Base-by-base conservation (phyloP, 2,797 vertebrate species). In the Psittacula derbiana region DNA sequence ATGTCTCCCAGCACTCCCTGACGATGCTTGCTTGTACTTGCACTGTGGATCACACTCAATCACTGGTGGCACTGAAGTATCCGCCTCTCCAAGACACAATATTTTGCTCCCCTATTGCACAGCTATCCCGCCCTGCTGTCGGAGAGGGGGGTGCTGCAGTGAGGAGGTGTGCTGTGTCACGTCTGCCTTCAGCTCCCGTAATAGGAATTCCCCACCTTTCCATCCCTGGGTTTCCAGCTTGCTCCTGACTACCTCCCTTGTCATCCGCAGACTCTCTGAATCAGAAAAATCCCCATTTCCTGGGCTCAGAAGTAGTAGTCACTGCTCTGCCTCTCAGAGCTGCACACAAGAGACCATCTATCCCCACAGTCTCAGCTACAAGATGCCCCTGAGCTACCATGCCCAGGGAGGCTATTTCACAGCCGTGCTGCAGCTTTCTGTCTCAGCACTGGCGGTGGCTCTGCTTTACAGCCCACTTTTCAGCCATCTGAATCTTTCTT, bases 281-380 rank as follows among this genome's bases (percentile, higher is more conserved):
- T 61, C 50, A 86, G 73, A 81, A 93, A 89, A 89, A 38, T 74
- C 19, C 75, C 75, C 25, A 9, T 52, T 61, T 28, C 52, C 55
- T 47, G 28, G 8, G 16, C 41, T 92, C 53, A 49, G 79, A 64
- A 67, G 58, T 18, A 84, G n/a, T 16, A 72, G 46, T 38, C 73
- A 73, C 36, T 27, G 61, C 23, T 78, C n/a, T 36, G 33, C 38
- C 49, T 80, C 62, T 62, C 78, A 24, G 33, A 82, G 62, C 55
- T 82, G 71, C 27, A 24, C 16, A 17, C 0, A 0, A 41, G 16
- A 36, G 24, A 53, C 31, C 18, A 3, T 58, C n/a, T n/a, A 27
- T 30, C 20, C 2, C 14, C 0, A 0, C 6, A 4, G 20, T 38
- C 40, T 67, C 1, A 2, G 47, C 43, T 85, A 18, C 44, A 62